phyloP scores from a whole-genome alignment of 1,140 invertebrate genomes.

The Formica selysi region DNA sequence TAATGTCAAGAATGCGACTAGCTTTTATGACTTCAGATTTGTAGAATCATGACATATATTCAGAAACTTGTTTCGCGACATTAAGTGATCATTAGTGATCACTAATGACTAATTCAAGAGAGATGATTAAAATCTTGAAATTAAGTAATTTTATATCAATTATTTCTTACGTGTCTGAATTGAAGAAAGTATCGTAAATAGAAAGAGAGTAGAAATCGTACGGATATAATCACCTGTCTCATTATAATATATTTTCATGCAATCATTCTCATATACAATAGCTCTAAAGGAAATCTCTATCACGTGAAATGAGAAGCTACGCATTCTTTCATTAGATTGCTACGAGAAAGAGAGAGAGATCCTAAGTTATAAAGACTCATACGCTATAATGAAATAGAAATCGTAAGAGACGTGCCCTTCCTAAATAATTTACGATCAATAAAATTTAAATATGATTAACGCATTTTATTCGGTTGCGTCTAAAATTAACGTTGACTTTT shows the following conservation, averaged over 20 bases:
- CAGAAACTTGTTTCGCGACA: background rate
- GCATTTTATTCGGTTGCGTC: background rate
- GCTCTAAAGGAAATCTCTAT: conserved; percentile 48
- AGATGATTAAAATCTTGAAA: background rate
- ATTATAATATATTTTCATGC: background rate
- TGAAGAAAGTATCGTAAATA: conserved; percentile 44
- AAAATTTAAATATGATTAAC: conserved; percentile 36
- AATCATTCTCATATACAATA: conserved; percentile 46
- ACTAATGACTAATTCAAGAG: background rate
- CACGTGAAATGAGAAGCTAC: conserved; percentile 31
- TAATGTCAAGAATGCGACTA: background rate
- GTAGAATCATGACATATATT: background rate
- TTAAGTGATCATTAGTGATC: background rate
- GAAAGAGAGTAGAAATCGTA: conserved; percentile 53
- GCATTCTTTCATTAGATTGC: conserved; percentile 9
- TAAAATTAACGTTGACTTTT: conserved; percentile 29
- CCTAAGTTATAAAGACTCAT: conserved; percentile 48
- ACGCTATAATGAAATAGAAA: conserved; percentile 54
- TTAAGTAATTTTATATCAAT: conserved; percentile 23
- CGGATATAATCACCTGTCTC: conserved; percentile 16
- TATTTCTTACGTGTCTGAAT: background rate
- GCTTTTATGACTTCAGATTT: background rate
- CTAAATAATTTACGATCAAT: conserved; percentile 54
- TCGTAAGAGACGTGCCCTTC: conserved; percentile 48
- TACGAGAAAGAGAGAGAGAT: background rate